Evolutionary conservation across 2,113 vertebrate genomes (phyloP).

Genomic region (Puntigrus tetrazona): DNA sequence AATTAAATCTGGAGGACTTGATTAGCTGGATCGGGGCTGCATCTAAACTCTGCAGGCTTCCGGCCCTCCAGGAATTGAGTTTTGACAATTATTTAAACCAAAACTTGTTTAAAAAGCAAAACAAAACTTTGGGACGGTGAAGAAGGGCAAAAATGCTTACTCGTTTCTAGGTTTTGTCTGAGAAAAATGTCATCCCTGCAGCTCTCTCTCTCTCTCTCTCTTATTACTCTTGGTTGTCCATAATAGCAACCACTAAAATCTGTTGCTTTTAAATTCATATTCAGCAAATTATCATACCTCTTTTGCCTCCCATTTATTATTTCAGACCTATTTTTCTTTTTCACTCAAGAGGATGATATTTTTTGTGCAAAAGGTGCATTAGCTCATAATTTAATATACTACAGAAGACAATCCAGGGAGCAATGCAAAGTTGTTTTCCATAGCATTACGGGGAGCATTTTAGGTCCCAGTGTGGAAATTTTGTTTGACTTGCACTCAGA

Average conservation of each 20-base stretch:
- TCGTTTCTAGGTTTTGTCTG: background rate
- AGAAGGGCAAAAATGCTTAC: background rate
- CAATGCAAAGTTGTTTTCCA: background rate
- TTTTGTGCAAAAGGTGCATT: background rate
- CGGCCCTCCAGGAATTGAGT: too few relatives aligned
- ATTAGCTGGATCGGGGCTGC: too few relatives aligned
- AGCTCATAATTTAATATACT: constrained; percentile 28
- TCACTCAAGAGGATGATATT: background rate
- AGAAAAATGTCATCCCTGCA: background rate
- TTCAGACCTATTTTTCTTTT: background rate
- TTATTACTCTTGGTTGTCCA: background rate
- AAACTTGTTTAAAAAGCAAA: background rate
- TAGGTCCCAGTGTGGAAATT: background rate
- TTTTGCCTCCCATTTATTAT: background rate
- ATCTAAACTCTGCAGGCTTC: too few relatives aligned
- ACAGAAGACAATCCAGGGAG: background rate
- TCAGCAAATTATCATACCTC: background rate
- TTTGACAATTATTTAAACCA: too few relatives aligned
- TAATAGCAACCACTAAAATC: background rate
- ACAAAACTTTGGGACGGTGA: background rate
- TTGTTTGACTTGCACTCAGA: constrained; percentile 25
- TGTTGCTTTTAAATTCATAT: background rate
- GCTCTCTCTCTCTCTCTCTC: background rate
- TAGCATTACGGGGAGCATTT: background rate
- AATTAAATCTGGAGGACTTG: too few relatives aligned